Evolutionary conservation across 2,797 vertebrate species (phyloP), one percentile per base, ranked within the genome.

Genomic region (Pseudochirops cupreus): DNA sequence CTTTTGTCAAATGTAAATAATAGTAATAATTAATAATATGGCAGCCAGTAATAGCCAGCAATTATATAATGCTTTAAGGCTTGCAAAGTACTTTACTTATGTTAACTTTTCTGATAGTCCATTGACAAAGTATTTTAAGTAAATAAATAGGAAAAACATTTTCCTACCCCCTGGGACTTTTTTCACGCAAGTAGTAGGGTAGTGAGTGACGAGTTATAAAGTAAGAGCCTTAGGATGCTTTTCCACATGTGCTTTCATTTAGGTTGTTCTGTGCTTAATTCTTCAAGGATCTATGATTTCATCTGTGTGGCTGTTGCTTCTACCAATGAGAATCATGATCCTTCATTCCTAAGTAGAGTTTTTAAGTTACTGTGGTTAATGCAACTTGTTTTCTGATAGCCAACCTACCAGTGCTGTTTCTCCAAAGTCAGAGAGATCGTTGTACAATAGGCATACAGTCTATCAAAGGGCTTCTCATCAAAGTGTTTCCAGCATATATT

Each of bases 171-270:
- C 56, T 12, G 52, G 57, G 3, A 5, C 21, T 54, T 56, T 92
- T 59, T 28, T 2, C 26, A 74, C 67, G 55, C 93, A 94, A 92
- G 28, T 56, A 33, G 18, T 93, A 82, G 58, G 89, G 91, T 95
- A 58, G 39, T 87, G 62, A 89, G 39, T 92, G 62, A n/a, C 92
- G 58, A 92, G 26, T 91, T 89, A 91, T 3, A 93, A 96, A 31
- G 55, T 56, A 53, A 29, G 21, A 92, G 92, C 12, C 62, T 5
- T 90, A 56, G n/a, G 24, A 53, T 74, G 50, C 58, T 96, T 56
- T 9, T 3, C 29, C 29, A 24, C 92, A 28, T 14, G 14, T 90
- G 4, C 28, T 39, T 91, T 93, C 52, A 28, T 91, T 94, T 91
- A 57, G 2, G 90, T 90, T 92, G 90, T 82, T 39, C n/a, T 39